These are phyloP conservation scores for Poeciliopsis prolifica DNA, from an alignment of 2,113 vertebrate species.

Conservation along the genomic window DNA sequence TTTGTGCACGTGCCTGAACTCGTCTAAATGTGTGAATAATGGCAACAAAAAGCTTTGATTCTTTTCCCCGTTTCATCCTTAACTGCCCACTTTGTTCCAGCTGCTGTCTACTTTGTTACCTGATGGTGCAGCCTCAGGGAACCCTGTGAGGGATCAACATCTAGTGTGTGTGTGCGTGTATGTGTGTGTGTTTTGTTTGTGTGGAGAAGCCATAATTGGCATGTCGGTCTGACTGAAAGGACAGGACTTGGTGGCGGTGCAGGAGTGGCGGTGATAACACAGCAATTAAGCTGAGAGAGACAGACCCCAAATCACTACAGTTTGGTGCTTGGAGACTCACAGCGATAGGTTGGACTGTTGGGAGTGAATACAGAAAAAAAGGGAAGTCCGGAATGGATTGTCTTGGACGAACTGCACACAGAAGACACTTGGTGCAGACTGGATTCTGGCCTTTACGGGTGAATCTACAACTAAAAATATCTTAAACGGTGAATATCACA, in stretches of 20 bases:
- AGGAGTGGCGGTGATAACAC: constrained; percentile 64
- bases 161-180: constrained; percentile 4
- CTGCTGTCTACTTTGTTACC: constrained; percentile 40
- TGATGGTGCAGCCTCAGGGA: constrained; percentile 41
- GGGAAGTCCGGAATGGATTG: constrained; percentile 8
- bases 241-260: constrained; percentile 46
- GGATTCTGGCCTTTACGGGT: not conserved
- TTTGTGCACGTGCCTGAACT: constrained; percentile 38
- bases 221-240: constrained; percentile 62
- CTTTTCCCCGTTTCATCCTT: constrained; percentile 48
- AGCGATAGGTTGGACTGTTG: constrained; percentile 44
- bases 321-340: constrained; percentile 26
- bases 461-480: constrained; percentile 6
- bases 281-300: constrained; percentile 58
- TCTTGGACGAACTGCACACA: constrained; percentile 15
- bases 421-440: constrained; percentile 29
- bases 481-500: not conserved
- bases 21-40: constrained; percentile 38
- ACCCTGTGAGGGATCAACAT: constrained; percentile 19
- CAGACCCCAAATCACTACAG: constrained; percentile 56
- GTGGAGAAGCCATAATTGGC: constrained; percentile 56
- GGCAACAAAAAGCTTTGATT: constrained; percentile 48
- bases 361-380: constrained; percentile 32
- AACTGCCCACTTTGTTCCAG: constrained; percentile 49
- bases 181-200: constrained; percentile 12